A percentile compares a stretch with the other conserved stretches of the same genome.
Evolutionary conservation across 2,113 vertebrate genomes (phyloP).

Genomic region (Coturnix japonica): DNA sequence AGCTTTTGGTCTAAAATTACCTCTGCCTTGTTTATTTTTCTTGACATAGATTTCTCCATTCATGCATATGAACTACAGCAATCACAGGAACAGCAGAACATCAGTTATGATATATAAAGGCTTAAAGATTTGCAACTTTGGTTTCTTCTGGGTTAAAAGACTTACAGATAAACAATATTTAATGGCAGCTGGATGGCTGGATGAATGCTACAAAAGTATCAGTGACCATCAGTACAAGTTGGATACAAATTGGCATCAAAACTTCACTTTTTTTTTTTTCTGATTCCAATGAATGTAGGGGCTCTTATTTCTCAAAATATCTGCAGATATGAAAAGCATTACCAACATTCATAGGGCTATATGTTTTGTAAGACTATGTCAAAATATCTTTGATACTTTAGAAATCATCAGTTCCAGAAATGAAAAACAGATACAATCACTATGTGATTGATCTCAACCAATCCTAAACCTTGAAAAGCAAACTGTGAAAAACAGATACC

Average conservation of each 20-base stretch:
- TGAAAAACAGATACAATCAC: background rate
- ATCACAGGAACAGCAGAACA: background rate
- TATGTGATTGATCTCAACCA: background rate
- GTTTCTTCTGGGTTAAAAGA: background rate
- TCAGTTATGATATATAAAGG: background rate
- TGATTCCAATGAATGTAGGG: background rate
- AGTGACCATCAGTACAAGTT: background rate
- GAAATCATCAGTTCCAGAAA: background rate
- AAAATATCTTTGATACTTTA: background rate
- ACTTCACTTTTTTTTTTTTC: background rate
- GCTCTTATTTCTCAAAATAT: background rate
- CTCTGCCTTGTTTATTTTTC: background rate
- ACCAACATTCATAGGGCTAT: background rate
- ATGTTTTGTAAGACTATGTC: background rate
- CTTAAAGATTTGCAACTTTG: background rate
- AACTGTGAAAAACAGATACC: background rate
- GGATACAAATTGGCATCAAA: background rate
- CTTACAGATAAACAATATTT: background rate
- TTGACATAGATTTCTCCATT: background rate
- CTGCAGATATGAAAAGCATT: background rate
- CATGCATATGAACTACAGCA: background rate
- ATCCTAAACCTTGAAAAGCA: background rate
- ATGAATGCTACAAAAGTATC: background rate
- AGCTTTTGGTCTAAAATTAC: background rate
- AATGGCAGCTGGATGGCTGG: background rate